Evolutionary conservation across 92 coral and sea anemone species (phyloP).

Genomic region (Epizoanthus stellaris): DNA sequence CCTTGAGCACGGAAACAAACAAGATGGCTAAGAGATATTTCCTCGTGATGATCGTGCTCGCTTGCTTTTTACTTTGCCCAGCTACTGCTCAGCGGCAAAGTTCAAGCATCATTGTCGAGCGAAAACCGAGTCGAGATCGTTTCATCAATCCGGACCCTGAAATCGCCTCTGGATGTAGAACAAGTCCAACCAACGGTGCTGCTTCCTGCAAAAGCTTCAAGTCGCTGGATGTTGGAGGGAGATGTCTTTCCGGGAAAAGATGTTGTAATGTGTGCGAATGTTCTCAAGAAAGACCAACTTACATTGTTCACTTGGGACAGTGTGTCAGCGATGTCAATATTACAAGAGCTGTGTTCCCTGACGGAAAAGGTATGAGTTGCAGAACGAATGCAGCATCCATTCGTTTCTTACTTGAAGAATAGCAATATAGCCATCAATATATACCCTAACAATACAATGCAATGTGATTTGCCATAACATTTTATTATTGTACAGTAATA

Average conservation of each 20-base stretch:
- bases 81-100: background rate
- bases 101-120: background rate
- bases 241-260: background rate
- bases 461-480: no score
- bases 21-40: background rate
- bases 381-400: no score
- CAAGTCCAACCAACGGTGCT: background rate
- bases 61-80: background rate
- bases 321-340: conserved; percentile 7
- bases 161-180: conserved; percentile 8
- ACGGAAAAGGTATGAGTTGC: background rate
- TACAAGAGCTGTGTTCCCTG: background rate
- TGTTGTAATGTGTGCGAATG: conserved; percentile 17
- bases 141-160: conserved; percentile 17
- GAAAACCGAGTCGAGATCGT: conserved; percentile 12
- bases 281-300: conserved; percentile 24
- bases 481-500: no score
- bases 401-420: no score
- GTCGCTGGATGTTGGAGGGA: background rate
- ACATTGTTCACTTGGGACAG: conserved; percentile 8
- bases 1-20: background rate
- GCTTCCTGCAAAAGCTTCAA: background rate
- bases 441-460: no score
- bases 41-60: background rate
- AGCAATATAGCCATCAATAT: no score